phyloP scores from a whole-genome alignment of 2,888 invertebrate genomes.

The Scrobipalpa costella region DNA sequence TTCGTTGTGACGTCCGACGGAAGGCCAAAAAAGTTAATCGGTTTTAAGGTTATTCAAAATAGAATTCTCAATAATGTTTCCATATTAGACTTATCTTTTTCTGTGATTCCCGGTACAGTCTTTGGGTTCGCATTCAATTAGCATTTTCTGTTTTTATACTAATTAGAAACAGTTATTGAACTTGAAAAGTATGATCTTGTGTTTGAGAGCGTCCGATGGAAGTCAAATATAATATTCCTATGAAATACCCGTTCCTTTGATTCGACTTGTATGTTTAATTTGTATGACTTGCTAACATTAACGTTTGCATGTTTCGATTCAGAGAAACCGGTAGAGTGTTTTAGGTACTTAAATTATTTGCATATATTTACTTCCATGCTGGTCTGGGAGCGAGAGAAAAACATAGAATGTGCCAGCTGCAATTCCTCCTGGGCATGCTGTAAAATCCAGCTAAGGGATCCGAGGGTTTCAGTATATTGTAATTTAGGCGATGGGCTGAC shows the following conservation, averaged over 20 bases:
- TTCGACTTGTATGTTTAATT: background rate
- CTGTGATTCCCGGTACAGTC: conserved; percentile 33
- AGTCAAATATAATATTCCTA: conserved; percentile 13
- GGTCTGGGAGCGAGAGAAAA: no score
- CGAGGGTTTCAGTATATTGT: no score
- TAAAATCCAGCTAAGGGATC: no score
- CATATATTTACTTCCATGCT: no score
- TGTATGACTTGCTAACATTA: background rate
- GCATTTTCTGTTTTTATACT: conserved; percentile 20
- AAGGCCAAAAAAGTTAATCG: conserved; percentile 2
- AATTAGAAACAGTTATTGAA: conserved; percentile 27
- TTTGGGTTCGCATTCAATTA: conserved; percentile 15
- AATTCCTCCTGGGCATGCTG: no score
- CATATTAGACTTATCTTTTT: conserved; percentile 26
- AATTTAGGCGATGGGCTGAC: no score
- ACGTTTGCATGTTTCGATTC: background rate
- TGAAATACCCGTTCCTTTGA: background rate
- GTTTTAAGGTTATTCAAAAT: background rate
- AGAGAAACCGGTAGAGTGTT: no score
- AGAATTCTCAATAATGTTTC: conserved; percentile 17
- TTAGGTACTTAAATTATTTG: no score
- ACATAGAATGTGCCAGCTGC: no score
- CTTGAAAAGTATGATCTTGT: conserved; percentile 1
- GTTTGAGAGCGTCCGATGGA: background rate
- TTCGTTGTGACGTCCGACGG: conserved; percentile 5